phyloP scores from a whole-genome alignment of 1,140 invertebrate genomes.

The Drosophila obscura region DNA sequence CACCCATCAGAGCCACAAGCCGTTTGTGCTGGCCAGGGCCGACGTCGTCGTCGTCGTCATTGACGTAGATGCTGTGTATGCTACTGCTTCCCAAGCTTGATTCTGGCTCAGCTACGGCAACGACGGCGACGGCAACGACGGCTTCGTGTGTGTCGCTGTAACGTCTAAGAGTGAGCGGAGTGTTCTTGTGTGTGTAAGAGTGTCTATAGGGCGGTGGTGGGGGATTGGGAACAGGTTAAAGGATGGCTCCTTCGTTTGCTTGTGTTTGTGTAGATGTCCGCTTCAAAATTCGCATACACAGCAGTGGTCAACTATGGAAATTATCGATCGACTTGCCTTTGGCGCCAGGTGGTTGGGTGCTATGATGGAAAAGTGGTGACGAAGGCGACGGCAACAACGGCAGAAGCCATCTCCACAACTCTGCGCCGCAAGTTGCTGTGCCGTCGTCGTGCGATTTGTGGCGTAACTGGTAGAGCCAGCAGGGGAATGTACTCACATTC shows the following conservation, averaged over 20 bases:
- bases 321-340: constrained; percentile 83
- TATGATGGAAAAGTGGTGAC: constrained; percentile 79
- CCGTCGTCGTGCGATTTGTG: constrained; percentile 28
- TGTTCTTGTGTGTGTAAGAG: constrained; percentile 41
- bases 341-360: constrained; percentile 81
- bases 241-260: constrained; percentile 65
- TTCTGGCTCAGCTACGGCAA: constrained; percentile 62
- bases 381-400: constrained; percentile 59
- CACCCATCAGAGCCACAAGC: constrained; percentile 19
- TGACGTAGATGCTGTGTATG: constrained; percentile 59
- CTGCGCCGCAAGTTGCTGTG: constrained; percentile 62
- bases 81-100: constrained; percentile 69
- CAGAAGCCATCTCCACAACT: constrained; percentile 79
- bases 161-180: constrained; percentile 66
- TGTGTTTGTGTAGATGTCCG: constrained; percentile 81
- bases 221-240: constrained; percentile 40
- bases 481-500: constrained; percentile 58
- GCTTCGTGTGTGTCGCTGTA: constrained; percentile 60
- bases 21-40: constrained; percentile 49
- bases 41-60: constrained; percentile 20
- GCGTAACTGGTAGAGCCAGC: constrained; percentile 26
- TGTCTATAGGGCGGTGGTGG: constrained; percentile 19
- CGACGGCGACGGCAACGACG: constrained; percentile 27
- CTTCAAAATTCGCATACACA: constrained; percentile 84
- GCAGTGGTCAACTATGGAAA: constrained; percentile 84